Conservation (phyloP, 2,113 vertebrate species). For the Cromileptes altivelis region DNA sequence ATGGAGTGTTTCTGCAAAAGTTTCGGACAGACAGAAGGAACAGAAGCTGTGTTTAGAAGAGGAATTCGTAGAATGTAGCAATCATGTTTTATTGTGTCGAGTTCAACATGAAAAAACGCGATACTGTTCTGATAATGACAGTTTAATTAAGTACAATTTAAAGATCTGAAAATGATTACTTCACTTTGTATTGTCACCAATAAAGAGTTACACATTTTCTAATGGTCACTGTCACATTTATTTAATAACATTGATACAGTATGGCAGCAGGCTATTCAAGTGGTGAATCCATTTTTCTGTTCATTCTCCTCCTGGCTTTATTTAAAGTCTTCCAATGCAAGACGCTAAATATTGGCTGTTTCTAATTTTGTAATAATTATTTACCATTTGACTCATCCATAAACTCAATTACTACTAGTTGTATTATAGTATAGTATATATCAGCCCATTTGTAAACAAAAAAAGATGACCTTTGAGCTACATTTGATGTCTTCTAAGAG, state of each 20-base stretch:
- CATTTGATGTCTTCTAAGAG: not conserved
- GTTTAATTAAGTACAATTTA: not conserved
- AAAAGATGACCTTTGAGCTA: not conserved
- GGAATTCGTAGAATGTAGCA: not conserved
- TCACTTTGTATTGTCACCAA: not conserved
- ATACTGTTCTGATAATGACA: not conserved
- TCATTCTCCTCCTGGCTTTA: too few relatives aligned
- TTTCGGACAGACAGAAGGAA: slow-evolving; percentile 10
- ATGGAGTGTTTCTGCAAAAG: not conserved
- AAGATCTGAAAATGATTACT: not conserved
- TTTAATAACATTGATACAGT: not conserved
- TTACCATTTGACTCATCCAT: not conserved
- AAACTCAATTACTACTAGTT: not conserved
- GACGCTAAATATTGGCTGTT: not conserved
- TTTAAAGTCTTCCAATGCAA: not conserved
- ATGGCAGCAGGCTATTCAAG: not conserved
- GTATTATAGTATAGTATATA: too few relatives aligned
- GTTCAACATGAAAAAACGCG: not conserved
- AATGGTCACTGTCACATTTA: not conserved
- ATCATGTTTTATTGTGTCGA: too few relatives aligned
- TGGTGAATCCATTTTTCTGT: not conserved
- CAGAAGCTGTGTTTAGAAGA: not conserved
- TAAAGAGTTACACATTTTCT: not conserved
- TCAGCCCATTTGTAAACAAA: too few relatives aligned
- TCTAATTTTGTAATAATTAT: not conserved